Evolutionary conservation across 2,888 invertebrate species (phyloP).

Genomic region (Luperina nickerlii): DNA sequence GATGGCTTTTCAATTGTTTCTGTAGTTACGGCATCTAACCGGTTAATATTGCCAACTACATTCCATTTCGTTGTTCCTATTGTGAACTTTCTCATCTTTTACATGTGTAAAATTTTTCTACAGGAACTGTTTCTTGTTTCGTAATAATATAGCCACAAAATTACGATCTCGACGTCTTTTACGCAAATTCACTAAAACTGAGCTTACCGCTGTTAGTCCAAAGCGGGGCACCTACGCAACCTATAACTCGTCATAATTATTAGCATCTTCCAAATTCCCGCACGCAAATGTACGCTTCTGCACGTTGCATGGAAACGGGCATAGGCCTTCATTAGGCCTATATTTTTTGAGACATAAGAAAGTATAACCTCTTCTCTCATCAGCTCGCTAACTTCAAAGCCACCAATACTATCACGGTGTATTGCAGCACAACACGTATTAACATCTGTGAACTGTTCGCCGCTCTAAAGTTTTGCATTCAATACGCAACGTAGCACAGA

Average conservation of each 20-base stretch:
- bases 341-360: neutral
- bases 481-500: neutral
- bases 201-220: too few species aligned
- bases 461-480: conserved; percentile 26
- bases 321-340: neutral
- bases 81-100: neutral
- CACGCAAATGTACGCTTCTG: neutral
- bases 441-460: conserved; percentile 33
- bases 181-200: neutral
- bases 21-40: too few species aligned
- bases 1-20: too few species aligned
- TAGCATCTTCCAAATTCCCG: neutral
- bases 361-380: neutral
- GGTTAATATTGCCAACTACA: neutral
- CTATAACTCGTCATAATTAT: neutral
- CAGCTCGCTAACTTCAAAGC: conserved; percentile 2
- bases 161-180: neutral
- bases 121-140: neutral
- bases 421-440: conserved; percentile 11
- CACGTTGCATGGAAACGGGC: neutral
- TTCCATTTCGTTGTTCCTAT: neutral
- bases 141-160: neutral
- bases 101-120: neutral
- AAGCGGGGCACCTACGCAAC: neutral
- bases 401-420: conserved; percentile 7